Base-by-base conservation (phyloP, 2,113 vertebrate genomes). In the Notarius quadriscutis region DNA sequence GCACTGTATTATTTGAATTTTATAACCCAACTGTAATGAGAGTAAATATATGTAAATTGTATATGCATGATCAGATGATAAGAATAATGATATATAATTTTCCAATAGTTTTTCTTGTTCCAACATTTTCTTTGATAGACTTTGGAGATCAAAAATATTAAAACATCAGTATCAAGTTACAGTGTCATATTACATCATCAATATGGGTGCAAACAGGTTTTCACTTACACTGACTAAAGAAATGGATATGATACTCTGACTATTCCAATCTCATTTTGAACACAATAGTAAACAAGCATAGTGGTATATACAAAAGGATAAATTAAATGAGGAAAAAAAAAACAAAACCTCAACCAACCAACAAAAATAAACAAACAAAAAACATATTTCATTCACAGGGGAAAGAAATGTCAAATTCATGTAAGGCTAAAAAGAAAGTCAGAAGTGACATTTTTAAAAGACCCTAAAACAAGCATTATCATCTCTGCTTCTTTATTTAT, bases 301-400 rank as follows among this genome's bases (percentile, higher is more conserved):
- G 88, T 88, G 86, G 89, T 94, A 94, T 94, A 93, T 93, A 94
- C 93, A 95, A 86, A 86, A 90, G 72, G 87, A 93, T 93, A 93
- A 93, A 92, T 95, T 92, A 92, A 93, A 58, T 89, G 41, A 78
- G 91, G 86, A 86, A 89, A 65, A 72, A 51, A 34, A 58, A 5
- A 41, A 2, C 2, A 58, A 5, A 41, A 2, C 2, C 34, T 0
- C 58, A 60, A 81, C 18, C 22, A 58, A 34, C 17, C 25, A 51
- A n/a, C 12, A 74, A 72, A 2, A 48, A 74, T 7, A 15, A 53
- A 53, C 50, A n/a, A 53, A 25, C 18, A 78, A 78, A 55, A 79
- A 60, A 87, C 57, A 57, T 0, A 12, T 60, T 87, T 41, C 87
- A 90, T 89, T 92, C 85, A 83, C 91, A 86, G 89, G 89, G 89